Conservation (phyloP, 30 jellyfish, hydroid and myxozoan species). For the Aurelia coerulea region DNA sequence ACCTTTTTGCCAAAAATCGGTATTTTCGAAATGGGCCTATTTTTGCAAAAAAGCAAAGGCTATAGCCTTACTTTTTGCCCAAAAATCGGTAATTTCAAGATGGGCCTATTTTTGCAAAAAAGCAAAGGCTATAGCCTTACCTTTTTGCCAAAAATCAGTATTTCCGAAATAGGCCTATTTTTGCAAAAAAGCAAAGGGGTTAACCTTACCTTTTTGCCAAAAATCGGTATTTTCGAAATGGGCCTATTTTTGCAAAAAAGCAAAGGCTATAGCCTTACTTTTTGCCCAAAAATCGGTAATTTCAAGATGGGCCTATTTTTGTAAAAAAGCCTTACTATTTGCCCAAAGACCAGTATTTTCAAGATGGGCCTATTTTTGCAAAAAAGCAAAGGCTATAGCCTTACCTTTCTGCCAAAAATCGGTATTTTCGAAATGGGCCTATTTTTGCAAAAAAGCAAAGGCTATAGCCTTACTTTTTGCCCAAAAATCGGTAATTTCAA, state of each 20-base stretch:
- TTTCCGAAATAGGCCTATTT: not conserved
- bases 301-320: no score
- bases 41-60: not conserved
- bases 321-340: no score
- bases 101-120: not conserved
- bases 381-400: not conserved
- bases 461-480: no score
- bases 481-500: no score
- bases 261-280: no score
- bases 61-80: not conserved
- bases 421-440: no score
- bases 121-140: conserved; percentile 1
- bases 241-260: not conserved
- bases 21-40: not conserved
- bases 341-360: no score
- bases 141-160: not conserved
- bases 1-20: not conserved
- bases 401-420: not conserved
- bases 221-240: no score
- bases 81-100: not conserved
- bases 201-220: not conserved
- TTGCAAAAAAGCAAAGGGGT: no score
- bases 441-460: no score
- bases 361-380: no score
- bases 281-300: no score